A percentile compares a stretch with the other conserved stretches of the same genome.
Evolutionary conservation across 2,888 invertebrate genomes (phyloP).

Genomic region (Periphyllus acericola): DNA sequence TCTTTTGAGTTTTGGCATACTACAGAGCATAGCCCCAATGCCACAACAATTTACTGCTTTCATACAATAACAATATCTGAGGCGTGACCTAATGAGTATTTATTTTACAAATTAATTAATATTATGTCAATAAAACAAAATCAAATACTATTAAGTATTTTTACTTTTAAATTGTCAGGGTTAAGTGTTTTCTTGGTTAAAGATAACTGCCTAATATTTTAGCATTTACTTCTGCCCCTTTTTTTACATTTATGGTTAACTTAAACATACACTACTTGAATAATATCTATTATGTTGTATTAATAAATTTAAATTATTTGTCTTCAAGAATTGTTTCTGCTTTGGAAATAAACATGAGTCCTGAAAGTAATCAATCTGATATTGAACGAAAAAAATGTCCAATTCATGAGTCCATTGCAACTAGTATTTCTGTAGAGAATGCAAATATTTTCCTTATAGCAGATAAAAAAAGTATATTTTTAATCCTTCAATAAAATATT

Average conservation of each 20-base stretch:
- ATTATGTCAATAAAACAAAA: not conserved
- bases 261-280: not conserved
- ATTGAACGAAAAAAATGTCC: conserved; percentile 14
- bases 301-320: not conserved
- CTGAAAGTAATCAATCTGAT: conserved; percentile 1
- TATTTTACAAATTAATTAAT: no score
- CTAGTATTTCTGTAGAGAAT: conserved; percentile 69
- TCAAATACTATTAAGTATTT: no score
- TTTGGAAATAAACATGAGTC: conserved; percentile 39
- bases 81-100: not conserved
- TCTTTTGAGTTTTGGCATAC: no score
- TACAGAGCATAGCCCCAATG: no score
- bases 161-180: no score
- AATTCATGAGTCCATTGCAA: conserved; percentile 42
- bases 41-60: no score
- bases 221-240: not conserved
- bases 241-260: not conserved
- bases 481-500: not conserved
- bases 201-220: not conserved
- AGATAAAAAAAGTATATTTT: conserved; percentile 71
- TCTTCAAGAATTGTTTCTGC: conserved; percentile 41
- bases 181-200: not conserved
- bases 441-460: conserved; percentile 77
- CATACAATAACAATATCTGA: not conserved
- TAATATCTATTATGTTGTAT: not conserved